Percentiles rank a stretch among this genome's conserved stretches.
Conservation (phyloP, 2,113 vertebrate species). For the Hyperoodon ampullatus region DNA sequence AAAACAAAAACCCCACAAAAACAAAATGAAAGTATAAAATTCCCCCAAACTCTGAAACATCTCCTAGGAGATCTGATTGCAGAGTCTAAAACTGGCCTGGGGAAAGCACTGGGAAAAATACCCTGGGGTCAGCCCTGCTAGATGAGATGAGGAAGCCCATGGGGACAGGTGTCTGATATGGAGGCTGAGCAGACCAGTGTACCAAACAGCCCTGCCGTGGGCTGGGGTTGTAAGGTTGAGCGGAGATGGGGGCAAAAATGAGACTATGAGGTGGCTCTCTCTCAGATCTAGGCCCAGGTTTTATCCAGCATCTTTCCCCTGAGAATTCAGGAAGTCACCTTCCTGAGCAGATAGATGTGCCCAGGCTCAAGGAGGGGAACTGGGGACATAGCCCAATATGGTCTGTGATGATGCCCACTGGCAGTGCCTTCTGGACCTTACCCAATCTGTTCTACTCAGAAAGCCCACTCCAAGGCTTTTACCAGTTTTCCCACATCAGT, state of each 20-base stretch:
- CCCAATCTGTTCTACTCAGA: not conserved
- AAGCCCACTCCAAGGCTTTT: not conserved
- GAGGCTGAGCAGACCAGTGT: constrained; percentile 10
- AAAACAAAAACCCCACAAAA: constrained; percentile 50
- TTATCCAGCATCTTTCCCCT: not conserved
- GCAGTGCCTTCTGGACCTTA: not conserved
- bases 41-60: constrained; percentile 71
- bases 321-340: not conserved
- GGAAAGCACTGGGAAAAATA: constrained; percentile 79
- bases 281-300: not conserved
- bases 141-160: constrained; percentile 42
- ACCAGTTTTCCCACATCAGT: not conserved
- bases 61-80: constrained; percentile 65
- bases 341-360: not conserved
- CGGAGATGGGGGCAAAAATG: not conserved
- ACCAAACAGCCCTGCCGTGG: not conserved
- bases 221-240: not conserved
- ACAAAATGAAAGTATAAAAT: constrained; percentile 74
- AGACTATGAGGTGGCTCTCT: not conserved
- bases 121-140: not conserved
- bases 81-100: constrained; percentile 64
- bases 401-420: not conserved
- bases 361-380: not conserved
- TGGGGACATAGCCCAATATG: not conserved
- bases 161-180: constrained; percentile 29